A percentile compares a stretch with the other conserved stretches of the same genome.
Conservation (phyloP, 2,113 vertebrate species). For the Bubo scandiacus region DNA sequence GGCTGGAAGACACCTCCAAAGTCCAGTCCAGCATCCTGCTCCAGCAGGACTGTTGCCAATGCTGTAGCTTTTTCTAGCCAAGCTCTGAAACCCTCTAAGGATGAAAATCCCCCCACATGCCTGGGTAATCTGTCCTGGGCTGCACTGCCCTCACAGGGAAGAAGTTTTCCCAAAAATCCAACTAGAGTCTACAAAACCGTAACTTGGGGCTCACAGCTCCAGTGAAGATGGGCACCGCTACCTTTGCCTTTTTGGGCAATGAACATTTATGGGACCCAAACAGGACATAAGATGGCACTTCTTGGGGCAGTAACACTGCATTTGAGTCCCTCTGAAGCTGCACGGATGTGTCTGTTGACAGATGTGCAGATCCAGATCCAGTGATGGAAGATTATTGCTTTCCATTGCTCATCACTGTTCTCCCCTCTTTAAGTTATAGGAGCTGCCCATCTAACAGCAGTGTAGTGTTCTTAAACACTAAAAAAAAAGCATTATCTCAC, state of each 20-base stretch:
- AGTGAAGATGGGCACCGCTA: background rate
- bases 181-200: background rate
- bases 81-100: background rate
- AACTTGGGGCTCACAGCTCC: background rate
- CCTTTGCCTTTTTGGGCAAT: accelerated
- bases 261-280: background rate
- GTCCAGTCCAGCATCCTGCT: background rate
- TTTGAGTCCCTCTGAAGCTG: background rate
- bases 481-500: background rate
- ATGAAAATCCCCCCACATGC: background rate
- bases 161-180: background rate
- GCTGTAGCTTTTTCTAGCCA: background rate
- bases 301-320: background rate
- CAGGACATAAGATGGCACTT: background rate
- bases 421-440: background rate
- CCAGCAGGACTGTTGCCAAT: background rate
- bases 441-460: background rate
- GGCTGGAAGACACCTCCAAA: slow-evolving; percentile 11
- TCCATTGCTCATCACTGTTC: background rate
- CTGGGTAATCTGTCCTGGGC: background rate
- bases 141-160: background rate
- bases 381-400: background rate
- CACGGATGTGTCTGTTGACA: background rate
- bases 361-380: background rate
- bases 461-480: background rate